Evolutionary conservation across 2,113 vertebrate species (phyloP), one percentile per base, ranked within the genome.

Genomic region (Bufo gargarizans): DNA sequence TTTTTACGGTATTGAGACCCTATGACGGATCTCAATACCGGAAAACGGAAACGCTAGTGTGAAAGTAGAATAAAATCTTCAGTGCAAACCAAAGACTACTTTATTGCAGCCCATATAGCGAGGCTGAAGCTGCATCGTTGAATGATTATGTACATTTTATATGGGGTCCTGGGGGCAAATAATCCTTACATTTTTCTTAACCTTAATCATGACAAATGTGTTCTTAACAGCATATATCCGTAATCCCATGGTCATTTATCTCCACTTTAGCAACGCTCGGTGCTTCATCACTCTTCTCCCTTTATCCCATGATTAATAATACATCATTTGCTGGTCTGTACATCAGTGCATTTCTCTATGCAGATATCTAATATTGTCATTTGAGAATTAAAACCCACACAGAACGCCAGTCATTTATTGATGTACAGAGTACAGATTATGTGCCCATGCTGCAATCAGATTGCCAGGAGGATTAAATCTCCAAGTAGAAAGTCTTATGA

Each of bases 381-480:
- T 69, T 43, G 65, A 65, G 79, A 12, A 33, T 71, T 71, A 56
- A 56, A 33, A 13, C 22, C 58, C 56, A 71, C 33, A 16, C 5
- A 81, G 69, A 45, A 45, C 65, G 10, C 49, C 50, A 63, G 76
- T 84, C 72, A 53, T 84, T 67, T 88, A 20, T 88, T 78, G 78
- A 43, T 88, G 67, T 88, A 55, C 87, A 69, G 61, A 55, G 74
- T 11, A 78, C 58, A 88, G 81, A 84, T 88, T 88, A 88, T 88
- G 74, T 84, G 59, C 59, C 82, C 59, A 88, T 88, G 71, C 79
- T 69, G 72, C 69, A 88, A 50, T 88, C 87, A 88, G 56, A 84
- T 69, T 84, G 81, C 82, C 69, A 69, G 87, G 49, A 65, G 72
- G 87, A 88, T 84, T 88, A 88, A 53, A 56, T 61, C 78, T 72